A percentile compares a stretch with the other conserved stretches of the same genome.
Conservation (phyloP, 2,113 vertebrate genomes). For the Urocynchramus pylzowi region DNA sequence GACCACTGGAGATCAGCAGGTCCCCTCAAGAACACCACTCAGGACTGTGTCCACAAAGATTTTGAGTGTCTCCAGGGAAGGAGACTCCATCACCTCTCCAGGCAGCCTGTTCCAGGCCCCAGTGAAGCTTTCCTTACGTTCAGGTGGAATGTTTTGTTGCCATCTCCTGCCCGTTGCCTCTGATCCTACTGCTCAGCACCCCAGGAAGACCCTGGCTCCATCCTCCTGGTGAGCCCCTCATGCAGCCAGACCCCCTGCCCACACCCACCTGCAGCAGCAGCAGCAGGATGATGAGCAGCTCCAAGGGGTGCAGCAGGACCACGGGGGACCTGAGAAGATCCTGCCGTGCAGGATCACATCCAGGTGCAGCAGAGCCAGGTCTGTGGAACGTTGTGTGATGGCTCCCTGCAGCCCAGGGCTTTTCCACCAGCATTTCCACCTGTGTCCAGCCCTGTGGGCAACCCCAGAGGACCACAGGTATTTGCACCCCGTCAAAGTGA, state of each 20-base stretch:
- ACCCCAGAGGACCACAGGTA: not conserved
- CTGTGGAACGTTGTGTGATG: not conserved
- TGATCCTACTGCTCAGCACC: not conserved
- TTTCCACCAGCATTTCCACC: not conserved
- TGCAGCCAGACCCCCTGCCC: not conserved
- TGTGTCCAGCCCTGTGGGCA: not conserved
- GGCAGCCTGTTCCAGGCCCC: no score
- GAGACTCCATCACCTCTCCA: no score
- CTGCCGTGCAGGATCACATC: not conserved
- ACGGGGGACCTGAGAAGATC: not conserved
- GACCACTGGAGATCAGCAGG: no score
- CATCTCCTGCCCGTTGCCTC: not conserved
- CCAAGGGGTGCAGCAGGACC: not conserved
- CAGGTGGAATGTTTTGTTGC: not conserved
- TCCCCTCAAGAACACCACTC: no score
- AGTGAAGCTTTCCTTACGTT: no score
- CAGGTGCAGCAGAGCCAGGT: not conserved
- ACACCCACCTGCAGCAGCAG: not conserved
- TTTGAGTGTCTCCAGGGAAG: no score
- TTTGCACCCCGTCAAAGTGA: not conserved
- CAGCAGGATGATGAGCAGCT: not conserved
- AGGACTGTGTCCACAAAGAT: no score
- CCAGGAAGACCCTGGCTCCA: rapidly evolving
- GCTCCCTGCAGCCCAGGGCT: not conserved
- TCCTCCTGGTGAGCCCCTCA: rapidly evolving